A percentile compares a stretch with the other conserved stretches of the same genome.
phyloP scores from a whole-genome alignment of 2,797 vertebrate genomes.

The Cuniculus paca region DNA sequence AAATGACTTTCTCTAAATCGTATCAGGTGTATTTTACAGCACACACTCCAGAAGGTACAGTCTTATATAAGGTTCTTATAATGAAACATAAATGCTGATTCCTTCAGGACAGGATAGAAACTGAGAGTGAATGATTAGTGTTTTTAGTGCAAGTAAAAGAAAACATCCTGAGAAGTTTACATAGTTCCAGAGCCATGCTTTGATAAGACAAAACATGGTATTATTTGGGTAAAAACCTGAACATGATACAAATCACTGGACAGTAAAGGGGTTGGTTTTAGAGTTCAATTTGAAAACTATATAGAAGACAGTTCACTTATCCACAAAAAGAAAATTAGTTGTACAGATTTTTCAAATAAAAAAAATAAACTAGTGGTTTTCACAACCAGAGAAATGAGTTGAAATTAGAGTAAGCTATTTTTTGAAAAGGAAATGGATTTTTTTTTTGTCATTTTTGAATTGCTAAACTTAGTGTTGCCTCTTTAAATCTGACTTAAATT shows the following conservation, averaged over 20 bases:
- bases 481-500: neutral
- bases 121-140: neutral
- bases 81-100: neutral
- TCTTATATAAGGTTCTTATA: neutral
- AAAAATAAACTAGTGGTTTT: neutral
- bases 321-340: neutral
- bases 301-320: neutral
- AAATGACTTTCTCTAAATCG: neutral
- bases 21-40: neutral
- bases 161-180: neutral
- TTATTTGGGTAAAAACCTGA: neutral
- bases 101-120: neutral
- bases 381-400: neutral
- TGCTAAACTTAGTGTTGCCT: conserved; percentile 18
- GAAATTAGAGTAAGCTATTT: neutral
- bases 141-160: neutral
- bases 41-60: neutral
- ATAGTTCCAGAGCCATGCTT: neutral
- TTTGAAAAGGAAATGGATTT: neutral
- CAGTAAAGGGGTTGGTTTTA: neutral
- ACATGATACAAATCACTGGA: neutral
- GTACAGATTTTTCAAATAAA: neutral
- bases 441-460: neutral
- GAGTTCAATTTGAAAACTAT: neutral
- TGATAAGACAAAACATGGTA: neutral